Conservation (phyloP, 2,888 invertebrate genomes). For the Drosophila subsilvestris region DNA sequence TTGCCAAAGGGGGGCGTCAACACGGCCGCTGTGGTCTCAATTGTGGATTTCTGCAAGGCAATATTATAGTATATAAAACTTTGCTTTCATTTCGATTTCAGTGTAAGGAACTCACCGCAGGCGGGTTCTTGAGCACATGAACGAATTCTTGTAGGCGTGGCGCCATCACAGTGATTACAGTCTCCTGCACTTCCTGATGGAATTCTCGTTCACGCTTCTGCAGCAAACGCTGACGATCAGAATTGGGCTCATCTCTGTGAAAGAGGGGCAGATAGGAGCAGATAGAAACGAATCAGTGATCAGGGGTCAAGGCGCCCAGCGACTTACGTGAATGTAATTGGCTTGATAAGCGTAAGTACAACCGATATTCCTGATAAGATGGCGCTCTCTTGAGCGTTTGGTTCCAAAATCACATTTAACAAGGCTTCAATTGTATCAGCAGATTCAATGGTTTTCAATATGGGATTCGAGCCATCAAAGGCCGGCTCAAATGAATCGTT, state of each 20-base stretch:
- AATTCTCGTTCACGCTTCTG: constrained; percentile 86
- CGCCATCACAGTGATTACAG: constrained; percentile 87
- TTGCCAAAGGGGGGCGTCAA: constrained; percentile 91
- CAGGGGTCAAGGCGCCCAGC: neutral
- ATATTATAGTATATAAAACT: constrained; percentile 1
- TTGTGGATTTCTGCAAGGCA: constrained; percentile 85
- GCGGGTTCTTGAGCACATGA: constrained; percentile 88
- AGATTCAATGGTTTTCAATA: constrained; percentile 89
- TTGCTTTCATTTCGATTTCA: neutral
- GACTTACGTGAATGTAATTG: constrained; percentile 81
- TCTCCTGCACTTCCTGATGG: constrained; percentile 86
- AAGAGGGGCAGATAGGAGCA: neutral
- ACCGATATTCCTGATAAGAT: constrained; percentile 92
- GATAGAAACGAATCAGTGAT: neutral
- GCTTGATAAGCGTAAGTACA: constrained; percentile 88
- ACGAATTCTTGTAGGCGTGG: constrained; percentile 89
- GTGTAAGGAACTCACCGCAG: constrained; percentile 85
- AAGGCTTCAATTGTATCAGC: constrained; percentile 88
- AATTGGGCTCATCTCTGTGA: constrained; percentile 82
- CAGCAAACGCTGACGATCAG: constrained; percentile 78
- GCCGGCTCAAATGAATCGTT: constrained; percentile 83
- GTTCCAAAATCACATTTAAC: constrained; percentile 90
- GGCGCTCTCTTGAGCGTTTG: constrained; percentile 88
- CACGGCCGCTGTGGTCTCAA: constrained; percentile 89
- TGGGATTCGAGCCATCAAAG: constrained; percentile 86